Percentiles rank a stretch among this genome's conserved stretches.
phyloP scores from a whole-genome alignment of 2,888 invertebrate genomes.

The Limnephilus lunatus region DNA sequence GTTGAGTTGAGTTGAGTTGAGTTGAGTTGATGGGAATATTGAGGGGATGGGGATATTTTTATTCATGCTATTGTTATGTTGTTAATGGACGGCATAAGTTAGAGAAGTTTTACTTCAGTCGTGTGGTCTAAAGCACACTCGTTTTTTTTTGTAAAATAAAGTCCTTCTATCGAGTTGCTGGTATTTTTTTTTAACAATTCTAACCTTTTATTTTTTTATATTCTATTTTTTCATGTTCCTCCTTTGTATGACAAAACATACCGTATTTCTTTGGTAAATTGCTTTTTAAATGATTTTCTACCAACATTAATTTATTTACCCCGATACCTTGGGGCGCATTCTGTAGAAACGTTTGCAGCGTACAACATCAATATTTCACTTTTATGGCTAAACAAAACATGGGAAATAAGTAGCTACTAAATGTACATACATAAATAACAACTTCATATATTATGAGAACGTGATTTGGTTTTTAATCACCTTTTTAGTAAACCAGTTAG shows the following conservation, averaged over 20 bases:
- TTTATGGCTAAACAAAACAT: neutral
- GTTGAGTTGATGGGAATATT: too few relatives aligned
- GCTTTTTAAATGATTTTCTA: neutral
- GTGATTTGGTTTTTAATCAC: neutral
- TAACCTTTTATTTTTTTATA: neutral
- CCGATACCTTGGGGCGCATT: neutral
- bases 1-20: too few relatives aligned
- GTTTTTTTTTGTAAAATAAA: too few relatives aligned
- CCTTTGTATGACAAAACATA: neutral
- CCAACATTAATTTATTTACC: neutral
- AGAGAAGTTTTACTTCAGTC: too few relatives aligned
- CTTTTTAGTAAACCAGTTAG: neutral
- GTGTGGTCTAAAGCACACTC: too few relatives aligned
- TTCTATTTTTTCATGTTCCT: neutral
- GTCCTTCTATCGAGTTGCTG: too few relatives aligned
- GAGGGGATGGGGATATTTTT: too few relatives aligned
- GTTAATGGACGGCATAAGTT: too few relatives aligned
- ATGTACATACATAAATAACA: neutral
- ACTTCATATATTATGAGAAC: neutral
- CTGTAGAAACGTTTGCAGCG: neutral
- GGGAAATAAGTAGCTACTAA: neutral
- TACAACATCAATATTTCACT: slow-evolving; percentile 2
- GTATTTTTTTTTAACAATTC: too few relatives aligned
- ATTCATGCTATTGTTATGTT: too few relatives aligned
- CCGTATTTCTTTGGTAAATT: neutral